Evolutionary conservation across 2,888 invertebrate genomes (phyloP).

Genomic region (Dicranocentrus wangi): DNA sequence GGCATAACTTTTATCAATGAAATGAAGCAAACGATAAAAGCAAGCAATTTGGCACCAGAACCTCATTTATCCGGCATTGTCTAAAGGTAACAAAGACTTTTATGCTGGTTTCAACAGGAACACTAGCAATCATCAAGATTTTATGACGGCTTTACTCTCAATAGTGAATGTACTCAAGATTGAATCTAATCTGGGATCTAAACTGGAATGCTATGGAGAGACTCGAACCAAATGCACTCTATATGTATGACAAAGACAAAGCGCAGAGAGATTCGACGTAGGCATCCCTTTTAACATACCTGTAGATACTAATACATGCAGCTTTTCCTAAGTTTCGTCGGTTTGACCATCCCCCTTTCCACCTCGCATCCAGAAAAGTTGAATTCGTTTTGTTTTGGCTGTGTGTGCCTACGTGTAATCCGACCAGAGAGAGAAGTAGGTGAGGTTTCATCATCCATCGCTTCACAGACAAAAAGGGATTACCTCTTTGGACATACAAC

Average conservation of each 20-base stretch:
- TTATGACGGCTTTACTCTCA: constrained; percentile 26
- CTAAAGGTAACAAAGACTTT: constrained; percentile 25
- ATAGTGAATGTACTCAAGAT: background rate
- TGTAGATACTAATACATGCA: background rate
- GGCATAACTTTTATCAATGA: constrained; percentile 19
- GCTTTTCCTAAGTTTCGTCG: constrained; percentile 5
- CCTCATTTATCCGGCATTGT: constrained; percentile 34
- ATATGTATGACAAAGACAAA: constrained; percentile 1
- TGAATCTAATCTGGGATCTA: constrained; percentile 30
- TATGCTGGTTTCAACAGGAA: too few species aligned
- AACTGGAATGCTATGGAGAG: constrained; percentile 23
- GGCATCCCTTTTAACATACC: background rate
- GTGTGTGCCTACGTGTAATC: background rate
- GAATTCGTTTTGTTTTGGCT: background rate
- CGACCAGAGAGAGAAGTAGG: background rate
- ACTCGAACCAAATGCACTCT: background rate
- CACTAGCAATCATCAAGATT: background rate
- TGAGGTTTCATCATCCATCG: background rate
- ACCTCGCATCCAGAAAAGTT: background rate
- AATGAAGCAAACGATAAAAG: constrained; percentile 14
- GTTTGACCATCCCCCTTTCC: constrained; percentile 10
- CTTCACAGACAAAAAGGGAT: background rate
- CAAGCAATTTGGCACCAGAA: constrained; percentile 43
- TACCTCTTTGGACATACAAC: background rate
- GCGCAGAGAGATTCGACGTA: background rate